These are phyloP conservation scores for Ageneiosus marmoratus DNA, from an alignment of 2,113 vertebrate species.

Conservation along the genomic window DNA sequence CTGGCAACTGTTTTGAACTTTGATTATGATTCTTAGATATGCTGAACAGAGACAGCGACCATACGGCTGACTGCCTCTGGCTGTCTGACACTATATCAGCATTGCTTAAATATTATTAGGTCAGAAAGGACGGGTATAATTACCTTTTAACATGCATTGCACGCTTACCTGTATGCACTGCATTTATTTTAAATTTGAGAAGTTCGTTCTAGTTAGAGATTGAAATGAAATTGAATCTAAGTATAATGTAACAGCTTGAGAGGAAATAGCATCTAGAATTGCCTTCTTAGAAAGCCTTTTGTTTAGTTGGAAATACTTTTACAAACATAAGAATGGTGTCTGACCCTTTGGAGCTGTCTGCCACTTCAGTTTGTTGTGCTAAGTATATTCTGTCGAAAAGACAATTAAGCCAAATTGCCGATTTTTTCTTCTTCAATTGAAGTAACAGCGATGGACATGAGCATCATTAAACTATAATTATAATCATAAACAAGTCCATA, in stretches of 20 bases:
- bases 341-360: background rate
- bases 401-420: slow-evolving; percentile 65
- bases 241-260: background rate
- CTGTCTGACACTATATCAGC: background rate
- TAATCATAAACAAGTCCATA: slow-evolving; percentile 68
- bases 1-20: background rate
- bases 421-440: slow-evolving; percentile 43
- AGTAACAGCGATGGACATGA: slow-evolving; percentile 63
- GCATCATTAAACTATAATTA: slow-evolving; percentile 67
- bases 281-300: slow-evolving; percentile 5
- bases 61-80: background rate
- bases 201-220: background rate
- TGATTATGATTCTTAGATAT: background rate
- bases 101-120: background rate
- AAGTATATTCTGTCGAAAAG: slow-evolving; percentile 62
- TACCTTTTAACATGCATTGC: background rate
- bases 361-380: slow-evolving; percentile 59
- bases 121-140: background rate
- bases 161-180: background rate
- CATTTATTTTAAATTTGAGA: background rate
- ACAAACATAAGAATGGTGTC: background rate
- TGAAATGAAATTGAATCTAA: background rate
- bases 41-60: background rate
- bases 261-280: background rate
- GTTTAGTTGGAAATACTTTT: slow-evolving; percentile 6